Base-by-base conservation (phyloP, 2,113 vertebrate genomes). In the Caloenas nicobarica region DNA sequence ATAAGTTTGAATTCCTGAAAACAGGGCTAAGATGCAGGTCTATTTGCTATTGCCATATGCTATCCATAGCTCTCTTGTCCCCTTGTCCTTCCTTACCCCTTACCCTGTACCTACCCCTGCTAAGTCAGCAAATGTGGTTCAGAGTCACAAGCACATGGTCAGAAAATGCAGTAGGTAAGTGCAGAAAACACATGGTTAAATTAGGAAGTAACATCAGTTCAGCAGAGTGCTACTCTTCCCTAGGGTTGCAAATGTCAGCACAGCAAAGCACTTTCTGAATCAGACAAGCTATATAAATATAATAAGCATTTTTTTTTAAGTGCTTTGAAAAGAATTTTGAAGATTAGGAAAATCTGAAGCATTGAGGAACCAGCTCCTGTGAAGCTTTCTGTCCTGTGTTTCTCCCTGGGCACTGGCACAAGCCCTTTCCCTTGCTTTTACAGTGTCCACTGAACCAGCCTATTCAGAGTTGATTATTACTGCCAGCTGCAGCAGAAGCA, bases 211-310 rank as follows among this genome's bases (percentile, higher is more conserved):
- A 18, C 44, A 65, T 72, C 69, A 38, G 40, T 61, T 88, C 1
- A 7, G 10, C 33, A 31, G 54, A 90, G 24, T 57, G 21, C 3
- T 5, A 51, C 42, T 91, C 58, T 93, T 95, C 71, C 51, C 78
- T 71, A 57, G 31, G 86, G 56, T 78, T 86, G 72, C 6, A 40
- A 76, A 44, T 88, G 90, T 40, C 76, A 86, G 62, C 79, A 50
- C 24, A 69, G n/a, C 57, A 81, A 84, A 91, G 74, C 36, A 65
- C 48, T 65, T 95, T 84, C 50, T 91, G 83, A 94, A 78, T 64
- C 44, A 68, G 69, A 79, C 18, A 79, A 81, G 48, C 72, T 93
- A 89, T 83, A 46, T 46, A 46, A 46, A 46, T 46, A 46, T 89
- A 95, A 93, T 88, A 91, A 80, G 68, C 36, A 34, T 40, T n/a